Evolutionary conservation across 2,797 vertebrate genomes (phyloP).

Genomic region (Monodelphis domestica): DNA sequence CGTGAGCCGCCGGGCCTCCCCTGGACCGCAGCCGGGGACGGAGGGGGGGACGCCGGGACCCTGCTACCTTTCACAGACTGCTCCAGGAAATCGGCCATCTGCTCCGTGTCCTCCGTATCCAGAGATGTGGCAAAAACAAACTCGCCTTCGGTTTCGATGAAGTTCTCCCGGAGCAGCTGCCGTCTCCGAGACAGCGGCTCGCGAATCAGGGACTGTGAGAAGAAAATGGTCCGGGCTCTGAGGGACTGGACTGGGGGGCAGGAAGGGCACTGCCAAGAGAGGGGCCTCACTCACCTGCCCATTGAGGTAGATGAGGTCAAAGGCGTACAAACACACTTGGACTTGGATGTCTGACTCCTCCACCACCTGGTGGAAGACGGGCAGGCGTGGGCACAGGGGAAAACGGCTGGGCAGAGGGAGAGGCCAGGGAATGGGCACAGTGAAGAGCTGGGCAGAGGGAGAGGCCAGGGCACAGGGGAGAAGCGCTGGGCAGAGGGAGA

Average conservation of each 20-base stretch:
- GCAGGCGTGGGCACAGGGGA: neutral
- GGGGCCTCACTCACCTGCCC: slow-evolving; percentile 88
- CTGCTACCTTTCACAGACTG: slow-evolving; percentile 92
- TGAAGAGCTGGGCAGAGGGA: neutral
- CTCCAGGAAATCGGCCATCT: slow-evolving; percentile 94
- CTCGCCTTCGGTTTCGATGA: slow-evolving; percentile 91
- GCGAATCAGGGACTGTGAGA: slow-evolving; percentile 89
- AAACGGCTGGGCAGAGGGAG: neutral
- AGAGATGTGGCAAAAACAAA: slow-evolving; percentile 92
- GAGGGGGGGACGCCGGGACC: neutral
- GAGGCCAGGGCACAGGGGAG: neutral
- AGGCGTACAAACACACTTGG: slow-evolving; percentile 95
- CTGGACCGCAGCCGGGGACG: neutral
- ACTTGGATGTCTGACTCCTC: slow-evolving; percentile 93
- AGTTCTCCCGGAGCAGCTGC: slow-evolving; percentile 89
- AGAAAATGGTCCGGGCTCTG: neutral
- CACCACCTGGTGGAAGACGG: slow-evolving; percentile 86
- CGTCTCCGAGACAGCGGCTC: slow-evolving; percentile 90
- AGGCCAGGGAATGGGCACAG: neutral
- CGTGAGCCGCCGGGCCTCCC: neutral
- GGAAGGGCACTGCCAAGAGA: accelerated
- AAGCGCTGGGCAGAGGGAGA: neutral
- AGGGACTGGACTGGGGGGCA: accelerated
- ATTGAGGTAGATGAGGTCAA: slow-evolving; percentile 94
- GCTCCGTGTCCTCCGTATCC: slow-evolving; percentile 89